Conservation (phyloP, 2,888 invertebrate genomes). For the Diloba caeruleocephala region DNA sequence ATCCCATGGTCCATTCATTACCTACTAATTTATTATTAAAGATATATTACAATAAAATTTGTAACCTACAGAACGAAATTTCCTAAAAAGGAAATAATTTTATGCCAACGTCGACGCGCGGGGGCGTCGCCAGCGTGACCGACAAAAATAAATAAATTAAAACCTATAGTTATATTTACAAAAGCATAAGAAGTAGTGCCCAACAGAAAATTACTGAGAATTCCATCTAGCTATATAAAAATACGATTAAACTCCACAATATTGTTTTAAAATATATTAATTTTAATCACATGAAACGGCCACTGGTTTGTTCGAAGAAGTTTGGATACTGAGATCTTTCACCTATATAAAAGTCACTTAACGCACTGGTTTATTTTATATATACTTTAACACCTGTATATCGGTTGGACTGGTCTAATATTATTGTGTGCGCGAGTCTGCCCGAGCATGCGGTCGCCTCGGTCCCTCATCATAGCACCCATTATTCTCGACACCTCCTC, state of each 20-base stretch:
- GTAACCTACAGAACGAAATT: conserved; percentile 88
- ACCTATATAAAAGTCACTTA: conserved; percentile 65
- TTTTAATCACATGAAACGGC: conserved; percentile 83
- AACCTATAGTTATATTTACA: conserved; percentile 85
- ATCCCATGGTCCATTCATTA: conserved; percentile 86
- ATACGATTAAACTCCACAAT: conserved; percentile 78
- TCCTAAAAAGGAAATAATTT: conserved; percentile 78
- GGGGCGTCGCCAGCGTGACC: conserved; percentile 59
- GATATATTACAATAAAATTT: conserved; percentile 87
- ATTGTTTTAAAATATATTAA: conserved; percentile 60
- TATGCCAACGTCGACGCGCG: conserved; percentile 51
- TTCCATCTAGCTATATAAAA: conserved; percentile 85
- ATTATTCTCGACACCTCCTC: conserved; percentile 59
- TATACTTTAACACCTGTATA: conserved; percentile 61
- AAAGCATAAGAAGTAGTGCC: conserved; percentile 84
- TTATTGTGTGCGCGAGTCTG: conserved; percentile 51
- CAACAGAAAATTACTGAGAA: conserved; percentile 80
- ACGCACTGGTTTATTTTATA: conserved; percentile 71
- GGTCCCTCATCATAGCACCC: conserved; percentile 81
- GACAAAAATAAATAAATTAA: conserved; percentile 86
- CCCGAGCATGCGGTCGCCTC: conserved; percentile 52
- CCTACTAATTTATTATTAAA: conserved; percentile 78
- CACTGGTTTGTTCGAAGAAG: conserved; percentile 85
- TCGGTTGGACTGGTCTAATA: conserved; percentile 61
- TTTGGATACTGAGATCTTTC: conserved; percentile 86